Percentiles rank a stretch among this genome's conserved stretches.
Conservation (phyloP, 37 sponge, comb jelly and placozoan species). For the Chondrilla cf. caribensis region DNA sequence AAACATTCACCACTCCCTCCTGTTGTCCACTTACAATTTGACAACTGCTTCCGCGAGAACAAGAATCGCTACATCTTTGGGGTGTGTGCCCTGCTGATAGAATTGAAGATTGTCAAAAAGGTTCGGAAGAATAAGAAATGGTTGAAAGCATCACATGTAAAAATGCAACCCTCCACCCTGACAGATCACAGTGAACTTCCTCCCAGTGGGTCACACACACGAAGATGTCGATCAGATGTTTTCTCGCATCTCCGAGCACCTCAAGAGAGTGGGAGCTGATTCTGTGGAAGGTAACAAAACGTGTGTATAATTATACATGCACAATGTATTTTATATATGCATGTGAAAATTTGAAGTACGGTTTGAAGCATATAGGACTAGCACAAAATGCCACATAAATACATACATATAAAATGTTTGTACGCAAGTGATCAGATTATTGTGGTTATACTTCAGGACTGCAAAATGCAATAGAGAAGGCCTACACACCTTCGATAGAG, state of each 20-base stretch:
- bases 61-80: constrained; percentile 26
- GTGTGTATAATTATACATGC: neutral
- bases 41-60: constrained; percentile 45
- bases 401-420: too few relatives aligned
- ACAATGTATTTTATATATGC: neutral
- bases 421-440: too few relatives aligned
- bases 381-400: too few relatives aligned
- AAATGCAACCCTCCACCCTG: neutral
- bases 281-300: constrained; percentile 11
- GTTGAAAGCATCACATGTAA: too few relatives aligned
- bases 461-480: neutral
- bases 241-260: constrained; percentile 24
- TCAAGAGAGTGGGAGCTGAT: constrained; percentile 24
- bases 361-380: too few relatives aligned
- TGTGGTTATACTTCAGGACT: neutral
- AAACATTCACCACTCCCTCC: neutral
- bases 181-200: constrained; percentile 33
- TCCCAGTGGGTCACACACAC: constrained; percentile 48
- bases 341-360: too few relatives aligned
- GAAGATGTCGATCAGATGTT: constrained; percentile 47
- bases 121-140: neutral
- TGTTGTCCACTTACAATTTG: constrained; percentile 8
- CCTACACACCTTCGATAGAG: neutral
- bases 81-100: constrained; percentile 23
- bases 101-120: constrained; percentile 16